Evolutionary conservation across 64 coral and sea anemone species (phyloP), one percentile per base, ranked within the genome.

Genomic region (Montipora cactus): DNA sequence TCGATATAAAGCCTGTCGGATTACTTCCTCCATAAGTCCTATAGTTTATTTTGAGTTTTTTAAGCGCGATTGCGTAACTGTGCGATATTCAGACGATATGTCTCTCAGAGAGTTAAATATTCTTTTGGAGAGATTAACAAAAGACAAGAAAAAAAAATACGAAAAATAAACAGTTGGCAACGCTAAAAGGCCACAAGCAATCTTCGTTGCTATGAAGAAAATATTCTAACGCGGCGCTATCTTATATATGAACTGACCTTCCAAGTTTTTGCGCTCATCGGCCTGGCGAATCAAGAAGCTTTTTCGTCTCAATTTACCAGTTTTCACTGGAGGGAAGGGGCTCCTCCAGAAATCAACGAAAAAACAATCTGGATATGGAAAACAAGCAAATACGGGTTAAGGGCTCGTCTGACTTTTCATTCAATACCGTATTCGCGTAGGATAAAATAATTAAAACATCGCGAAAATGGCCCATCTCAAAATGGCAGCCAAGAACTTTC

Each of bases 191-290:
- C 68, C 8, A 4, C 68, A n/a, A 23, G 20, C 68, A 68, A 18
- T 68, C 21, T 21, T 12, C 18, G 79, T 81, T 81, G 79, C 79
- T 81, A 81, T 5, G 79, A 44, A 21, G 19, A 21, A 37, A 22
- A 21, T 21, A 15, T 22, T 71, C 18, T 71, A 23, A 71, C 19
- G 68, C 19, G 68, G 53, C 53, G 11, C 7, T 57, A 57, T 8
- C 7, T 71, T 15, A 71, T 71, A 11, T 71, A 48, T 22, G 2
- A 10, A 67, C 82, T 69, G 5, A 86, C 82, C 82, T 86, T 86
- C 82, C 82, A 86, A 11, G 45, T 86, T n/a, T 68, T 86, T 14
- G 44, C 67, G 14, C n/a, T 86, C 82, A 86, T 86, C 66, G 21
- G 61, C 82, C 8, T 50, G 7, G 8, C 10, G 8, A 48, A 69